Evolutionary conservation across 2,113 vertebrate species (phyloP).

Genomic region (Myrmecophaga tridactyla): DNA sequence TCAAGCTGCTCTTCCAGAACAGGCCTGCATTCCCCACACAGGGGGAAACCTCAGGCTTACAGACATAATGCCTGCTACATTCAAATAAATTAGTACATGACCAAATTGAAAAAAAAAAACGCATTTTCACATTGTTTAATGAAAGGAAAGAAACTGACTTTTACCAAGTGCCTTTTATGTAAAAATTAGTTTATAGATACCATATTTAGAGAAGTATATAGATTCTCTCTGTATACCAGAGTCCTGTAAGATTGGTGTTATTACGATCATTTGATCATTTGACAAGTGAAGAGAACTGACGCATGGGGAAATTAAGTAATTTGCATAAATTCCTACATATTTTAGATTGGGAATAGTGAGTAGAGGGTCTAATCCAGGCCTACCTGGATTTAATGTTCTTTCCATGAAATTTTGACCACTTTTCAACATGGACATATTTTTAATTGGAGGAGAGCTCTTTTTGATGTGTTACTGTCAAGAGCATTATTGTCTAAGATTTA

Average conservation of each 20-base stretch:
- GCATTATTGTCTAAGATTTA: not conserved
- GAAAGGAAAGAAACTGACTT: not conserved
- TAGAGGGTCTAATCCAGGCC: not conserved
- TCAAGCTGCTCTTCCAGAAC: not conserved
- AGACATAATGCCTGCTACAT: not conserved
- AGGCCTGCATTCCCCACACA: fast-evolving
- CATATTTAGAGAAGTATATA: too few relatives aligned
- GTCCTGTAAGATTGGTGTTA: not conserved
- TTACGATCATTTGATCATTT: not conserved
- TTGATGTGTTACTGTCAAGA: not conserved
- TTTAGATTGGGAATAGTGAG: not conserved
- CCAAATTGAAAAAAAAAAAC: not conserved
- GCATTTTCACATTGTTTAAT: not conserved
- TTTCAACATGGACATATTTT: not conserved
- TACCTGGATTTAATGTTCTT: not conserved
- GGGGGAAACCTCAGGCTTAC: not conserved
- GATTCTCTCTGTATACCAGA: too few relatives aligned
- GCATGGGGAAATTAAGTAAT: not conserved
- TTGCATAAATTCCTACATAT: not conserved
- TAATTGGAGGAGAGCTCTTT: not conserved
- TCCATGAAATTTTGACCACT: not conserved
- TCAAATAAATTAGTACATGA: not conserved
- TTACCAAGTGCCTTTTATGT: not conserved
- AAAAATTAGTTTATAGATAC: not conserved
- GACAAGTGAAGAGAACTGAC: not conserved